Conservation (phyloP, 2,113 vertebrate genomes). For the Spheniscus mendiculus region DNA sequence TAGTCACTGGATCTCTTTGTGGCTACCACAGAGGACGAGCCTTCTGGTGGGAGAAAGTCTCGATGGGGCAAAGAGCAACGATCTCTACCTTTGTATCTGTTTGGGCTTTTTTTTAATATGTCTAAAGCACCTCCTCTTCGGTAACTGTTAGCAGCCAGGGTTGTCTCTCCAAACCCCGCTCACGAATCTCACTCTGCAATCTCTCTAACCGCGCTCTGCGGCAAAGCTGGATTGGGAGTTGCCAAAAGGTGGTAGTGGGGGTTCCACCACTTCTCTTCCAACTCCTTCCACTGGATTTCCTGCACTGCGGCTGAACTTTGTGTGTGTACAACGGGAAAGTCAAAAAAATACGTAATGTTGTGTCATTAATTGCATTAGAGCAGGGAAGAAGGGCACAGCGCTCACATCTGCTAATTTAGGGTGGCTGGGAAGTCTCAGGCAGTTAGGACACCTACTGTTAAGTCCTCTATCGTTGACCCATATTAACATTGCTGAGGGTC, state of each 20-base stretch:
- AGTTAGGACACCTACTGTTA: neutral
- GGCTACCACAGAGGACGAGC: fast-evolving
- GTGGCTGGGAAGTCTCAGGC: neutral
- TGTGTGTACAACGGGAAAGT: neutral
- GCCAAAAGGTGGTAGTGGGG: neutral
- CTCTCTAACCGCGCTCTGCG: neutral
- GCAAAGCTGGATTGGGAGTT: neutral
- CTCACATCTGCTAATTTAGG: neutral
- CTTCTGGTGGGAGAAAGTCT: neutral
- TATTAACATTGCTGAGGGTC: fast-evolving
- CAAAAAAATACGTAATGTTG: neutral
- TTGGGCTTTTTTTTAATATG: fast-evolving
- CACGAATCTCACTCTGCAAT: neutral
- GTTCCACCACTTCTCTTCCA: neutral
- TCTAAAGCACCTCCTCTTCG: neutral
- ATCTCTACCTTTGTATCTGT: neutral
- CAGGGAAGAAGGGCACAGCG: neutral
- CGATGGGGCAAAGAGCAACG: neutral
- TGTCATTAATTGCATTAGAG: neutral
- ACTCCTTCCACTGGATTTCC: neutral
- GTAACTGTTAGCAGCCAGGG: neutral
- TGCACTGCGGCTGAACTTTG: neutral
- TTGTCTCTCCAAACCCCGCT: neutral
- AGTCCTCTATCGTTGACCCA: neutral
- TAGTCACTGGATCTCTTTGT: neutral